Evolutionary conservation across 2,888 invertebrate genomes (phyloP), one percentile per base, ranked within the genome.

Genomic region (Macrophya annulata): DNA sequence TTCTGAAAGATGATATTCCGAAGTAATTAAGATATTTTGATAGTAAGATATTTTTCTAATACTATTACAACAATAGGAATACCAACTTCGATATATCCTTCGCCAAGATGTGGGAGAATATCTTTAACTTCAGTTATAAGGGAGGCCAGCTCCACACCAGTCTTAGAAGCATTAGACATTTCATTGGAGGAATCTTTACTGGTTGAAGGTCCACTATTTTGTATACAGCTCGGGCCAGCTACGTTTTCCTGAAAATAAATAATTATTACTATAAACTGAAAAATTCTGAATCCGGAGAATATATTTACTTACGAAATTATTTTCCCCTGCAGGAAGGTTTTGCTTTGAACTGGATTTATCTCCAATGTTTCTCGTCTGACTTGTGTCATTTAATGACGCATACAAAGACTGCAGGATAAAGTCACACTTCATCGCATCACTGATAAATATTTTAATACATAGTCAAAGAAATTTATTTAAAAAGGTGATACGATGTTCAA

Each of bases 71-170:
- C 4, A 79, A 37, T 17, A 12, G 9, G 12, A 81, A 62, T 17
- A 81, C 43, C 87, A 91, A 95, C 95, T 93, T 95, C 93, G 83
- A 96, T 94, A 89, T 96, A 96, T 51, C 95, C 97, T 90, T 97
- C 97, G 0, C 98, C 98, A 77, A 98, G 94, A 93, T 98, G 96
- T 2, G 97, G 97, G 72, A 99, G 94, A 85, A 98, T 93, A 90
- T 97, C 97, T 89, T 96, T 96, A 0, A 97, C 96, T 93, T 95
- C 95, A 40, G 94, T 94, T 40, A 97, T 95, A 68, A 96, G 93
- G 45, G 86, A 87, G 81, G 86, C 82, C 45, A 92, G 65, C 87
- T 94, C 93, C 4, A 94, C 89, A 37, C 93, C 93, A 25, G 85
- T 74, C 21, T 87, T 90, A 21, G 5, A 17, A 43, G 40, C 81